Conservation (phyloP, 1,140 invertebrate genomes). For the Euborellia annulipes region DNA sequence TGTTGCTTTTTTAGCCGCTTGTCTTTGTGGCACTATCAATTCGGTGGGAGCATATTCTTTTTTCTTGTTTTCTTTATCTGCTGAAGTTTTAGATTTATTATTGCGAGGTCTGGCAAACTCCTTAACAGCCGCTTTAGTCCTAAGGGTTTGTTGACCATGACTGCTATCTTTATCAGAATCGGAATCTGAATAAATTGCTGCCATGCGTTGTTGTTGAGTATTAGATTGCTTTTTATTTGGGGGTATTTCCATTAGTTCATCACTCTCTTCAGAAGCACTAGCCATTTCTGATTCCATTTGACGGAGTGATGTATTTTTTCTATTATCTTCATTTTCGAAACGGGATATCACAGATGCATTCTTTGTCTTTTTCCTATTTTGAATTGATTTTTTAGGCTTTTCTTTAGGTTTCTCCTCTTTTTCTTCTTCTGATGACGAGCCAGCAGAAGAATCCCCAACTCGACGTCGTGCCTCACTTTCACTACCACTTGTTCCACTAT, state of each 20-base stretch:
- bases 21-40: conserved; percentile 75
- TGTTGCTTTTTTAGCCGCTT: conserved; percentile 78
- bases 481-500: conserved; percentile 50
- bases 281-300: conserved; percentile 52
- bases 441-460: conserved; percentile 19
- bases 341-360: not conserved
- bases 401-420: conserved; percentile 9
- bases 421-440: conserved; percentile 28
- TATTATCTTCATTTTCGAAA: conserved; percentile 16
- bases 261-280: conserved; percentile 39
- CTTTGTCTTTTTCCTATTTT: not conserved
- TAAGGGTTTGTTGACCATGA: conserved; percentile 31
- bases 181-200: conserved; percentile 57
- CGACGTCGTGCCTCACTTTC: not conserved
- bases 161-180: conserved; percentile 34
- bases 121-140: conserved; percentile 70
- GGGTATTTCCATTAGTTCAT: conserved; percentile 37
- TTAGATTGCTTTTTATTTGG: conserved; percentile 23
- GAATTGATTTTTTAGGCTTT: too few relatives aligned
- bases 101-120: conserved; percentile 35
- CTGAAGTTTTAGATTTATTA: conserved; percentile 6
- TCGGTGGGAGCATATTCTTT: conserved; percentile 53
- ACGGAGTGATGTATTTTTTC: conserved; percentile 23
- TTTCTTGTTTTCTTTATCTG: conserved; percentile 41
- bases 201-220: conserved; percentile 23